Evolutionary conservation across 2,113 vertebrate genomes (phyloP), one percentile per base, ranked within the genome.

Genomic region (Scartelaos histophorus): DNA sequence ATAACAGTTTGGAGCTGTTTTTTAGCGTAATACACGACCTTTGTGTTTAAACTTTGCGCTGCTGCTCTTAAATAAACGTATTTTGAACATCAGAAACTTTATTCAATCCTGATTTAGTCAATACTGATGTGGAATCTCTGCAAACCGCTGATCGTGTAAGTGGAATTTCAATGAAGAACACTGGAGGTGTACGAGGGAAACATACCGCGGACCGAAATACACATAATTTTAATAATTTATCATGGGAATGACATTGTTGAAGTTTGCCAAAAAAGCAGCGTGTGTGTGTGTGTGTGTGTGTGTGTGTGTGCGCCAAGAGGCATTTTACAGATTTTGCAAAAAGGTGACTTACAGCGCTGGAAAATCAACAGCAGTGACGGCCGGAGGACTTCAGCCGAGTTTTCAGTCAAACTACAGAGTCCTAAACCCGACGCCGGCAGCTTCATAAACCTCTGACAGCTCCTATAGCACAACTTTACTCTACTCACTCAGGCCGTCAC

Each of bases 391-490:
- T 35, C n/a, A 34, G 61, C 21, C 69, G 34, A 69, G 51, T 54
- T 71, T 71, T 53, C 24, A 69, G 34, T 64, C 61, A 19, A 61
- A 35, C 60, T 62, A 2, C 25, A n/a, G 16, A 38, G 56, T 67
- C 16, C 61, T 56, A 75, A 68, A 64, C 70, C 49, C 67, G 45
- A 3, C 13, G 58, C 46, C 82, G 65, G 74, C 45, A 13, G 22
- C 49, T 7, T 24, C 57, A 73, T 35, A 71, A 62, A 64, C 61
- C 61, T n/a, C 4, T 25, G 34, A 38, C 61, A 38, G 34, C 34
- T 38, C 61, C 61, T 64, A 38, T 38, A 67, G 46, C 60, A 64
- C 66, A 62, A 67, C 69, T 67, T 21, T 35, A 76, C 54, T 75
- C 66, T 67, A 43, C 16, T 43, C 17, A 25, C 68, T 72, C 43